Conservation (phyloP, 92 coral and sea anemone genomes). For the Plumapathes pennacea region DNA sequence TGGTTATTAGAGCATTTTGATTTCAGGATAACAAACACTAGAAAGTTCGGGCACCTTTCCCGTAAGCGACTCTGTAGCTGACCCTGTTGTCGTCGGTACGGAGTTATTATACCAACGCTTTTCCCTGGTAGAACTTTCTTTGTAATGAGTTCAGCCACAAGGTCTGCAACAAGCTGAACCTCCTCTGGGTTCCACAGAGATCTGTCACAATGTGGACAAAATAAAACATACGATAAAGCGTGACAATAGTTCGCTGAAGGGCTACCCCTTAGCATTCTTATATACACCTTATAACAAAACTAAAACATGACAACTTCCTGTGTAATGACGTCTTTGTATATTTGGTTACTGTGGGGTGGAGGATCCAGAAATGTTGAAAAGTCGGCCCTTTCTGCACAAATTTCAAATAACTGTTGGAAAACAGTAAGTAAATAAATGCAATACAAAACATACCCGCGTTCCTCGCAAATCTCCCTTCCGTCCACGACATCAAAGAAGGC, state of each 20-base stretch:
- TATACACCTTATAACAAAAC: too few species aligned
- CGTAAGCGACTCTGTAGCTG: constrained; percentile 43
- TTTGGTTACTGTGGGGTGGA: background rate
- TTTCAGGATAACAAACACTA: too few species aligned
- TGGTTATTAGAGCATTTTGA: too few species aligned
- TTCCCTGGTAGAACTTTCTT: constrained; percentile 11
- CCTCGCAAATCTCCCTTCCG: constrained; percentile 52
- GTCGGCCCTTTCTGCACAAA: too few species aligned
- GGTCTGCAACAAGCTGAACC: constrained; percentile 26
- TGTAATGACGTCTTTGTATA: background rate
- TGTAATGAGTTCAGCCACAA: constrained; percentile 25
- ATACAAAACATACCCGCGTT: constrained; percentile 60
- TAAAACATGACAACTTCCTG: too few species aligned
- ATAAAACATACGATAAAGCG: too few species aligned
- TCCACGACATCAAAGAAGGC: constrained; percentile 67
- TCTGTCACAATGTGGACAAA: too few species aligned
- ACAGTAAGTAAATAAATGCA: too few species aligned
- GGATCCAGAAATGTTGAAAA: background rate
- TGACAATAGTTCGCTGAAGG: too few species aligned
- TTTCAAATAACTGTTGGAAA: too few species aligned
- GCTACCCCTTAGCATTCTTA: too few species aligned
- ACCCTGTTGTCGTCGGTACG: constrained; percentile 67
- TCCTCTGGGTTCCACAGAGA: constrained; percentile 67
- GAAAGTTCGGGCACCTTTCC: constrained; percentile 20
- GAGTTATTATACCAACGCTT: constrained; percentile 86